These are phyloP conservation scores for Gymnocheta viridis DNA, from an alignment of 2,888 invertebrate species.

Conservation along the genomic window DNA sequence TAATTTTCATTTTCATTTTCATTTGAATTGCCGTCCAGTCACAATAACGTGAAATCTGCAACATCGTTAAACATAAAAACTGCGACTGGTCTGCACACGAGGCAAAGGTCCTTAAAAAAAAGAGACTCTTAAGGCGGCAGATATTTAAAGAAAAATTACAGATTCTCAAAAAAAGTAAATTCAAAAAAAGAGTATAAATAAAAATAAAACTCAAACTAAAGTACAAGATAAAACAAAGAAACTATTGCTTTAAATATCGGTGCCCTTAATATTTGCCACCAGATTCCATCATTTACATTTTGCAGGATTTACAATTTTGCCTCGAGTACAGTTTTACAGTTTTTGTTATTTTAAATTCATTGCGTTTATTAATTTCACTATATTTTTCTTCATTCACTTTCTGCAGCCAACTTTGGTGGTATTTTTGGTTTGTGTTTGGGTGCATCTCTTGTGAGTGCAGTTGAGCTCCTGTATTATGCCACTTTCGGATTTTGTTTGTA, in stretches of 20 bases:
- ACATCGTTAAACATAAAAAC: too few species aligned
- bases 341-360: background rate
- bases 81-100: too few species aligned
- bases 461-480: conserved; percentile 82
- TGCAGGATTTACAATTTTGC: background rate
- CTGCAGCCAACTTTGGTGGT: conserved; percentile 82
- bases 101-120: too few species aligned
- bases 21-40: background rate
- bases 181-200: too few species aligned
- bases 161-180: too few species aligned
- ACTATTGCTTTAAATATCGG: too few species aligned
- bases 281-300: background rate
- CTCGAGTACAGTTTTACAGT: background rate
- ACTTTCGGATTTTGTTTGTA: conserved; percentile 77
- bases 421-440: conserved; percentile 83
- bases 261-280: background rate
- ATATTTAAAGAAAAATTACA: too few species aligned
- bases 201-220: too few species aligned
- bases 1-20: background rate
- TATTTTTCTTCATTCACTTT: background rate
- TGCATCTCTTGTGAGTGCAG: conserved; percentile 82
- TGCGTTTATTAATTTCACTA: background rate
- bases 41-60: background rate
- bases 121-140: too few species aligned
- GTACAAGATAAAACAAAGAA: too few species aligned